phyloP scores from a whole-genome alignment of 2,113 vertebrate species.

The Empidonax alnorum region DNA sequence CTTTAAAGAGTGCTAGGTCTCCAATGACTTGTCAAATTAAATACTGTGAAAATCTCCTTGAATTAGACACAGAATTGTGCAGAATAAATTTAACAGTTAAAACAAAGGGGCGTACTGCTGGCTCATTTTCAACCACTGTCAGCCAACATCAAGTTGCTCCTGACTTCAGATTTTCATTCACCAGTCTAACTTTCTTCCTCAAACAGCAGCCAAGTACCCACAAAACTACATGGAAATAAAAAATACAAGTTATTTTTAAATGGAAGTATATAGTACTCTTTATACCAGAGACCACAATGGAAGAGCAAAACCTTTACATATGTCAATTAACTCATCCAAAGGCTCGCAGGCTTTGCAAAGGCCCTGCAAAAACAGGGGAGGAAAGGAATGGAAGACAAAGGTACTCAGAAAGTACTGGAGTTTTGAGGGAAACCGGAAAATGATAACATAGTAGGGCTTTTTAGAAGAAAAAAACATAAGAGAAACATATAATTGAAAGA shows the following conservation, averaged over 20 bases:
- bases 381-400: neutral
- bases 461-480: neutral
- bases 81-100: neutral
- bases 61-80: neutral
- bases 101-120: neutral
- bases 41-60: neutral
- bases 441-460: neutral
- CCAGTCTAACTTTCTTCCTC: neutral
- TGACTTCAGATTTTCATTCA: neutral
- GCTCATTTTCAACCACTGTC: neutral
- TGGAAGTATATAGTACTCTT: neutral
- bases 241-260: rapidly evolving
- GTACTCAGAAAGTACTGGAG: neutral
- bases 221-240: neutral
- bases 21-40: neutral
- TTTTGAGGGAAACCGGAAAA: neutral
- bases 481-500: neutral
- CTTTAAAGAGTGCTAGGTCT: neutral
- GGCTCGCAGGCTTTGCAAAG: neutral
- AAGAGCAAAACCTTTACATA: neutral
- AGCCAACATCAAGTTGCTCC: neutral
- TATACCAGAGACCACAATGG: neutral
- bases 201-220: rapidly evolving
- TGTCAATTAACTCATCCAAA: neutral
- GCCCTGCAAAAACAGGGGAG: neutral